Conservation (phyloP, 2,113 vertebrate genomes). For the human region GRCh38 chr6:129186001-129186500, state of each 20-base stretch:
- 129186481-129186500: background rate
- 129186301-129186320: background rate
- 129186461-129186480: background rate
- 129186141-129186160: background rate
- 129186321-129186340: background rate
- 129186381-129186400: background rate
- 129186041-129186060: conserved; percentile 29
- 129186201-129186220: too few species aligned
- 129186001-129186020: background rate
- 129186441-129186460: background rate
- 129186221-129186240: background rate
- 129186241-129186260: background rate
- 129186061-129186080: background rate
- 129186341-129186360: background rate
- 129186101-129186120: background rate
- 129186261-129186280: background rate
- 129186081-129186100: background rate
- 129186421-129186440: background rate
- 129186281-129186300: background rate
- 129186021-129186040: background rate
- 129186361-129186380: background rate
- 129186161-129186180: background rate
- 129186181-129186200: too few species aligned
- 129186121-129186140: background rate
- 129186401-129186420: background rate